Conservation (phyloP, 1,140 invertebrate species). For the Popillia japonica region DNA sequence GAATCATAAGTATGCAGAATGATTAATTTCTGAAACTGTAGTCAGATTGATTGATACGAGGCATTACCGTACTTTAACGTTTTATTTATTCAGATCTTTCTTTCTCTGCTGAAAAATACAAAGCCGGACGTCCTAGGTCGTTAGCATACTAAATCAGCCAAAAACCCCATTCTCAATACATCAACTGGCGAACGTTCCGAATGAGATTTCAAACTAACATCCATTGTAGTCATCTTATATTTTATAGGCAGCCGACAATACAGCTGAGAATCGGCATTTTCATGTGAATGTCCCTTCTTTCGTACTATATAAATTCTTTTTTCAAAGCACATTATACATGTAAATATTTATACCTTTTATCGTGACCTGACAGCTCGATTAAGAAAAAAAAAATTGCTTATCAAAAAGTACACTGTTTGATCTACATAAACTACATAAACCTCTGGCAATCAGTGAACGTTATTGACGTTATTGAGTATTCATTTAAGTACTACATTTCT, state of each 20-base stretch:
- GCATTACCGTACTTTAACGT: neutral
- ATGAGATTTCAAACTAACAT: conserved; percentile 54
- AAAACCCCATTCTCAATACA: conserved; percentile 54
- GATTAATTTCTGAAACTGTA: neutral
- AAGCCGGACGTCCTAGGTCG: too few species aligned
- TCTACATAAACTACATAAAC: too few species aligned
- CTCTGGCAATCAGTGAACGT: too few species aligned
- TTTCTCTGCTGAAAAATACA: conserved; percentile 52
- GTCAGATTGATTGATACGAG: neutral
- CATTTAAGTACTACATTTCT: too few species aligned
- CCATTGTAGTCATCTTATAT: conserved; percentile 60
- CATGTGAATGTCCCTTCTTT: conserved; percentile 57
- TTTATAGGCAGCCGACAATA: conserved; percentile 57
- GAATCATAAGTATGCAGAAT: neutral
- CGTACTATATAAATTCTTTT: conserved; percentile 57
- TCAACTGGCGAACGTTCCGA: too few species aligned
- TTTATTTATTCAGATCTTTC: conserved; percentile 46
- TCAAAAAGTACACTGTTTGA: too few species aligned
- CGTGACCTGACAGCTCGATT: conserved; percentile 45
- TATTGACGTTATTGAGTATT: too few species aligned
- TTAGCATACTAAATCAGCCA: too few species aligned
- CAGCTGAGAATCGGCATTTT: conserved; percentile 56
- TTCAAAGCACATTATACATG: conserved; percentile 49
- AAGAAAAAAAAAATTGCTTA: too few species aligned
- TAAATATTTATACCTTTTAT: conserved; percentile 56